phyloP scores from a whole-genome alignment of 2,888 invertebrate species.

The Caenorhabditis auriculariae region DNA sequence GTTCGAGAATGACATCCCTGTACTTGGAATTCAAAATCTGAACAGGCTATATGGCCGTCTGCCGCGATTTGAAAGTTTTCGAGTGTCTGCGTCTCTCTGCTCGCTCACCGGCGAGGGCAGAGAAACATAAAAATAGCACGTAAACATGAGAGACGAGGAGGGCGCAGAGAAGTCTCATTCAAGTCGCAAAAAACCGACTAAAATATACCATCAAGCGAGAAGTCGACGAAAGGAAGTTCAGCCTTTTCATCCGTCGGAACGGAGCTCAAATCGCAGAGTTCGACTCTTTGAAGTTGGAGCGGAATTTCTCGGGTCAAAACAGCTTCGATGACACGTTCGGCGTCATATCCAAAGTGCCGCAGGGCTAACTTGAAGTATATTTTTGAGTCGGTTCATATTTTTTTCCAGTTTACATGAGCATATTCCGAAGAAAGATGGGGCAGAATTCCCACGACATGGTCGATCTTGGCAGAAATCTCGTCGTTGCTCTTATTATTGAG shows the following conservation, averaged over 20 bases:
- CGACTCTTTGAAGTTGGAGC: constrained; percentile 28
- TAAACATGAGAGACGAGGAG: no score
- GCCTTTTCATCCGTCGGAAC: constrained; percentile 1
- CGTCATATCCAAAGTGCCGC: constrained; percentile 43
- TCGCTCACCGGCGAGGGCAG: no score
- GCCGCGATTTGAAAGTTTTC: no score
- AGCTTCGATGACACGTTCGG: constrained; percentile 24
- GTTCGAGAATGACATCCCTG: no score
- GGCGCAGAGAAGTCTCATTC: no score
- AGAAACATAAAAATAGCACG: no score
- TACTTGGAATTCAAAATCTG: no score
- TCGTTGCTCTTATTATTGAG: constrained; percentile 10
- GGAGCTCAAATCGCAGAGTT: constrained; percentile 6
- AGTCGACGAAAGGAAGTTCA: constrained; percentile 26
- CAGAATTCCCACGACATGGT: constrained; percentile 14
- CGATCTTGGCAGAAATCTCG: constrained; percentile 7
- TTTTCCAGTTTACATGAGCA: constrained; percentile 11
- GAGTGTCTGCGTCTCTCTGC: no score
- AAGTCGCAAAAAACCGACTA: no score
- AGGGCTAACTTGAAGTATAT: constrained; percentile 38
- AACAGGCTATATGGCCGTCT: no score
- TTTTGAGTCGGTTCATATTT: neutral
- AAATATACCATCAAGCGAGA: no score
- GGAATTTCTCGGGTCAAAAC: constrained; percentile 32
- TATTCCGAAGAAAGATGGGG: constrained; percentile 11